Base-by-base conservation (phyloP, 2,888 invertebrate genomes). In the Epistrophella euchroma region DNA sequence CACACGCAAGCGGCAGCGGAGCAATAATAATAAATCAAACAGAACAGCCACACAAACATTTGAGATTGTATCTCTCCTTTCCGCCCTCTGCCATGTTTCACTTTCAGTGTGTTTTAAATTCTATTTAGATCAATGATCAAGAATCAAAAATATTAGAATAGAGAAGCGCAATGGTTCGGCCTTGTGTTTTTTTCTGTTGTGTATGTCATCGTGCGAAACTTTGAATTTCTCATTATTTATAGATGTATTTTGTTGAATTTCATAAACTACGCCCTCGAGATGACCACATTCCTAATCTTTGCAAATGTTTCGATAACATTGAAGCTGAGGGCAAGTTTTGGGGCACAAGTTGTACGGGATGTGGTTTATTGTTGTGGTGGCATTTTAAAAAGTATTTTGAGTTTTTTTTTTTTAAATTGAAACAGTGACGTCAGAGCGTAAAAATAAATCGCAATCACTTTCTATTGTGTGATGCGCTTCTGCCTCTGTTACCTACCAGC, bases 121-220 rank as follows among this genome's bases (percentile, higher is more conserved):
- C 80, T 76, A 85, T 85, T 85, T 85, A 75, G 81, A 85, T 76
- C 81, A 78, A 81, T 73, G 85, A 85, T 73, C 76, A 73, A 81
- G 74, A 66, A 66, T 66, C 76, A 73, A 81, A 71, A 66, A 66
- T 66, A 47, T 28, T 47, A 47, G 64, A 64, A 43, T 43, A 73
- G 64, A 43, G 43, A 32, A 71, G 37, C 56, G 47, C 45, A 50
- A 50, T 52, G 85, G 80, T 52, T 76, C 80, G 85, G 81, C 85
- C 85, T 85, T 85, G 85, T 76, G 40, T 37, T 32, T 62, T 62
- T 50, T 52, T 7, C 9, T 28, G n/a, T 52, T 52, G 60, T 47
- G 66, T 79, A 52, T 80, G 75, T 74, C 79, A 84, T 79, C 74
- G 60, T 66, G 66, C 66, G 52, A 71, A 52, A 75, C 74, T 68